phyloP scores from a whole-genome alignment of 1,140 invertebrate species.

The Caerostris extrusa region DNA sequence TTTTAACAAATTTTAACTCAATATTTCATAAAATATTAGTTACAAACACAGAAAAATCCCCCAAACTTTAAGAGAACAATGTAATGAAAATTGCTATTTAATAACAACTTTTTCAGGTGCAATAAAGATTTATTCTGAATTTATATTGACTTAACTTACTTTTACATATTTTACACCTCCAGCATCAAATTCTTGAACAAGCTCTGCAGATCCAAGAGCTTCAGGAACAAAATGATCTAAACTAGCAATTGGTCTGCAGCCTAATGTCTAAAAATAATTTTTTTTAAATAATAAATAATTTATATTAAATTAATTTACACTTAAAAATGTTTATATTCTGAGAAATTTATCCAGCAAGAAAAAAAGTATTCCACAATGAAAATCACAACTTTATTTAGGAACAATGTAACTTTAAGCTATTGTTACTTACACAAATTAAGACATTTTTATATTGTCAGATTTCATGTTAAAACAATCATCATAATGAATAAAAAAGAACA shows the following conservation, averaged over 20 bases:
- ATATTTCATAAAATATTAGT: too few species aligned
- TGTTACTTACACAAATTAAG: too few species aligned
- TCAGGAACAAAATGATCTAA: constrained; percentile 98
- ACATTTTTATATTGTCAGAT: too few species aligned
- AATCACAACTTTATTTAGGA: not conserved
- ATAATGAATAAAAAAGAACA: too few species aligned
- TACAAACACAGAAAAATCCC: too few species aligned
- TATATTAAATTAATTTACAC: not conserved
- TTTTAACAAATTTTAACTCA: too few species aligned
- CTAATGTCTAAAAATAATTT: constrained; percentile 87
- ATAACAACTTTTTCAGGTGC: too few species aligned
- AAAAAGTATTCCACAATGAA: not conserved
- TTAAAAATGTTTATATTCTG: not conserved
- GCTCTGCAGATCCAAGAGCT: constrained; percentile 93
- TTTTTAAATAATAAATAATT: not conserved
- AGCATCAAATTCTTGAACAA: constrained; percentile 96
- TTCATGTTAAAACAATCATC: too few species aligned
- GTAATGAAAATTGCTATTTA: too few species aligned
- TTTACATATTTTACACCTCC: constrained; percentile 96
- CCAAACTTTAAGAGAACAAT: too few species aligned
- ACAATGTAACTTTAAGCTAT: too few species aligned
- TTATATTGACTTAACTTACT: constrained; percentile 83
- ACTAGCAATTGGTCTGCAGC: constrained; percentile 98
- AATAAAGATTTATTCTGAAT: not conserved
- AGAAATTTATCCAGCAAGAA: not conserved